Percentiles rank a stretch among this genome's conserved stretches.
These are phyloP conservation scores for Callitettix versicolor DNA, from an alignment of 1,140 invertebrate genomes.

Conservation along the genomic window DNA sequence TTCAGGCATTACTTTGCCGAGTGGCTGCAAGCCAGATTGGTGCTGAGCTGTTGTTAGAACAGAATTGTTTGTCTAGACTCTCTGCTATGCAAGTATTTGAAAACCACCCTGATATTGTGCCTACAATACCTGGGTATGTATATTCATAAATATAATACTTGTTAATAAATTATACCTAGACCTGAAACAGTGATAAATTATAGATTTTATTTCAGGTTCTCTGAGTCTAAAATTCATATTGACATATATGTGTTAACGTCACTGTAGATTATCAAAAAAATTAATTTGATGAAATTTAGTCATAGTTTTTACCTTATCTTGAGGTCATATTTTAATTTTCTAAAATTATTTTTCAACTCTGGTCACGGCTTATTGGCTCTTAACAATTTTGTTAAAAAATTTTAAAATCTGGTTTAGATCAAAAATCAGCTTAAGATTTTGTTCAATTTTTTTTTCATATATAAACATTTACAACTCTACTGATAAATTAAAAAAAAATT, in stretches of 20 bases:
- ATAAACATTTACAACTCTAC: no score
- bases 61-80: constrained; percentile 59
- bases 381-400: no score
- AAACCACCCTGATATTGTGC: constrained; percentile 57
- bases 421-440: no score
- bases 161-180: not conserved
- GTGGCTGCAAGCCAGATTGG: constrained; percentile 59
- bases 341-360: no score
- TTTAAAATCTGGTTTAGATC: no score
- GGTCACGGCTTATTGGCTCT: no score
- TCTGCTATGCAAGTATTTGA: constrained; percentile 68
- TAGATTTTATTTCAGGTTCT: not conserved
- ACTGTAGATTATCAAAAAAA: not conserved
- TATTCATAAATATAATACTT: constrained; percentile 17
- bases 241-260: not conserved
- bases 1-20: constrained; percentile 55
- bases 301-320: no score
- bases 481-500: no score
- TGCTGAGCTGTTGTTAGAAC: constrained; percentile 62
- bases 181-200: not conserved
- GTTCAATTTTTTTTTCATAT: no score
- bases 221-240: not conserved
- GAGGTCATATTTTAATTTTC: no score
- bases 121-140: constrained; percentile 8
- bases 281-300: not conserved